Evolutionary conservation across 2,113 vertebrate species (phyloP).

Genomic region (Panthera uncia): DNA sequence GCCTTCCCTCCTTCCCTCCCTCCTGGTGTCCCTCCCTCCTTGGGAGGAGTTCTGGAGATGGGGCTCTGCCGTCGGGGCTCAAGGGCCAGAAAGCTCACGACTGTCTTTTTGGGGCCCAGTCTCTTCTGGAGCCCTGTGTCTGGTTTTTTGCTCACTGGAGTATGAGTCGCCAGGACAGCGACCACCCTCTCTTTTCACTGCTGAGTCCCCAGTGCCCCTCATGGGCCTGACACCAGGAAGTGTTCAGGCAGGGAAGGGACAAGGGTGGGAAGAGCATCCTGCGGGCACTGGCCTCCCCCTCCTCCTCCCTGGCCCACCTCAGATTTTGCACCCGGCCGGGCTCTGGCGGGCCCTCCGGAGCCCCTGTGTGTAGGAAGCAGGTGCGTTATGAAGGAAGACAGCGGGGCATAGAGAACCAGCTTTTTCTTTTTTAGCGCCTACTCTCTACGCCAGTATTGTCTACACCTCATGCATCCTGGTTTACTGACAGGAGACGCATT

Average conservation of each 20-base stretch:
- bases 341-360: not conserved
- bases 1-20: not conserved
- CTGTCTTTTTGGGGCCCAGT: fast-evolving
- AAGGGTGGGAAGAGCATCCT: fast-evolving
- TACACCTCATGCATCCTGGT: not conserved
- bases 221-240: not conserved
- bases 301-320: not conserved
- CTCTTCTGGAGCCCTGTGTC: not conserved
- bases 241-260: not conserved
- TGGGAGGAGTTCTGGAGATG: not conserved
- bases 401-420: not conserved
- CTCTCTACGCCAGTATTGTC: too few relatives aligned
- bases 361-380: not conserved
- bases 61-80: not conserved
- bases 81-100: not conserved
- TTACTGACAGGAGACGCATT: not conserved
- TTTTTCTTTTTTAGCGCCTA: not conserved
- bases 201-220: not conserved
- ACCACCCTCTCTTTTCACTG: not conserved
- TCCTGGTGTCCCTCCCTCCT: not conserved
- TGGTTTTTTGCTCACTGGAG: not conserved
- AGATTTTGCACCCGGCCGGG: not conserved
- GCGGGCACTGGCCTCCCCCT: too few relatives aligned
- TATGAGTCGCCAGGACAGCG: not conserved
- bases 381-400: not conserved